Percentiles rank a stretch among this genome's conserved stretches.
phyloP scores from a whole-genome alignment of 2,797 vertebrate species.

The Argyrosomus regius region DNA sequence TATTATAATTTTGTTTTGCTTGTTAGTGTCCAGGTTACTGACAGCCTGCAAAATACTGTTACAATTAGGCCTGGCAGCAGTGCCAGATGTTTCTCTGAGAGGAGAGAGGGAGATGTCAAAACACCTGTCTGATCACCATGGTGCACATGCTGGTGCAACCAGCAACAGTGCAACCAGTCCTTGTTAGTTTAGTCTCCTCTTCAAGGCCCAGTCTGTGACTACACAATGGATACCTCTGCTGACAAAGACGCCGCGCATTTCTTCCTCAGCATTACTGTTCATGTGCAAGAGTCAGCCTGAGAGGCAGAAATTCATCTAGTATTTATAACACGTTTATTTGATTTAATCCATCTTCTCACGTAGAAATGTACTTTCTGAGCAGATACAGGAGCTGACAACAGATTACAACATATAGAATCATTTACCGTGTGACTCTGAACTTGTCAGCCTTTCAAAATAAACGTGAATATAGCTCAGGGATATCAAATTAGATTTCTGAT shows the following conservation, averaged over 20 bases:
- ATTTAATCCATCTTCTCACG: background rate
- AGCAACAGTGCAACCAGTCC: slow-evolving; percentile 72
- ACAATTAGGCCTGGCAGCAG: slow-evolving; percentile 83
- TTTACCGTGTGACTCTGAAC: slow-evolving; percentile 9
- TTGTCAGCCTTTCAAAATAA: slow-evolving; percentile 23
- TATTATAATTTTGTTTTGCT: slow-evolving; percentile 80
- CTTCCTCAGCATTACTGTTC: background rate
- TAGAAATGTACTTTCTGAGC: background rate
- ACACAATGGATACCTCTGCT: slow-evolving; percentile 51
- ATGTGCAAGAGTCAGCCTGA: background rate
- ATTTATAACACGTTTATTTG: background rate
- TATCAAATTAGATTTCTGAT: slow-evolving; percentile 5
- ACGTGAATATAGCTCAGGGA: slow-evolving; percentile 4
- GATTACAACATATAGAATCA: background rate
- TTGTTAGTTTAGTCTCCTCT: slow-evolving; percentile 76
- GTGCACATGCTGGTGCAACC: slow-evolving; percentile 78
- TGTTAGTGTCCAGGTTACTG: slow-evolving; percentile 82
- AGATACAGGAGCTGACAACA: background rate
- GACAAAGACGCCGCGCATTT: slow-evolving; percentile 44
- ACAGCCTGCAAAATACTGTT: slow-evolving; percentile 82
- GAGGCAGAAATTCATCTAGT: background rate
- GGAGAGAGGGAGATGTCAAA: slow-evolving; percentile 84
- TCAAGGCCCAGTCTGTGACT: slow-evolving; percentile 65
- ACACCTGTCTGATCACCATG: slow-evolving; percentile 84
- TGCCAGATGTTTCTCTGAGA: slow-evolving; percentile 84